Evolutionary conservation across 2,113 vertebrate species (phyloP), one percentile per base, ranked within the genome.

Genomic region (Tauraco erythrolophus): DNA sequence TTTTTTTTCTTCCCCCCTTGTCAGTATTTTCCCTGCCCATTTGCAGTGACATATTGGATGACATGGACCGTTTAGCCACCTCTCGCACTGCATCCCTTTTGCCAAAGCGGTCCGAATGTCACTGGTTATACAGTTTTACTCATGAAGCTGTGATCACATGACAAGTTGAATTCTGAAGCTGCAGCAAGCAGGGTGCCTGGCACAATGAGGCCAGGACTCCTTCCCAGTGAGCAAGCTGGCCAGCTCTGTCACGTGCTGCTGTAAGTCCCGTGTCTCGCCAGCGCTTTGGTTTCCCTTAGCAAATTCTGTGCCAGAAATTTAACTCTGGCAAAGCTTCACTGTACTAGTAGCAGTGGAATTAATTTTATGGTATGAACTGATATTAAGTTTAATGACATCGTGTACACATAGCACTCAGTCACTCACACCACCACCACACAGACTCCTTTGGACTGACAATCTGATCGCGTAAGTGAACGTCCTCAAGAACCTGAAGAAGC

Each of bases 391-490:
- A 89, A 86, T 87, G 57, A 65, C 7, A 7, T 37, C n/a, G 8
- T 1, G 0, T 31, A 31, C 19, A 41, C 50, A 62, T 1, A 69
- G 11, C 30, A 19, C 48, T 79, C 28, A 23, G 35, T 39, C 51
- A 7, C 11, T 71, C 35, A 22, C 14, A 37, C 33, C 65, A 37
- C 31, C 46, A 13, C 46, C 24, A 43, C 23, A 28, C 10, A 11
- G 7, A 79, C 30, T 51, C 15, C 50, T 84, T 35, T 33, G 28
- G 54, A 41, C 60, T 61, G 31, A 53, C 77, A 84, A 54, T 43
- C 65, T 61, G 45, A n/a, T 24, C 2, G 0, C 2, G 0, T 41
- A 35, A 72, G 17, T 24, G 6, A 74, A 50, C 7, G 8, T 1
- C 35, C 45, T 65, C 45, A 80, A 86, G 50, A 80, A 65, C 8